Percentiles rank a stretch among this genome's conserved stretches.
Conservation (phyloP, 2,888 invertebrate species). For the Busseola fusca region DNA sequence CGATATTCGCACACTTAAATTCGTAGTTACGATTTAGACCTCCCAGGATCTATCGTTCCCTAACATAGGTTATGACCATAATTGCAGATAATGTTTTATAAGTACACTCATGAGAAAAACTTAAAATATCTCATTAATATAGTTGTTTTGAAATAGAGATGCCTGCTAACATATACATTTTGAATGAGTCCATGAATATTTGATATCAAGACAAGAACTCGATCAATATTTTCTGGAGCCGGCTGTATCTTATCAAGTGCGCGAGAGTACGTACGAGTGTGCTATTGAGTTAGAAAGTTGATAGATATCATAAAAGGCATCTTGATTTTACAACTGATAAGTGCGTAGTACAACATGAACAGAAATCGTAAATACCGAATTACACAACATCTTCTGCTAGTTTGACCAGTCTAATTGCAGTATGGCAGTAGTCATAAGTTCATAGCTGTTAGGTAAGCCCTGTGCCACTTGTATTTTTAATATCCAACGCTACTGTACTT, state of each 20-base stretch:
- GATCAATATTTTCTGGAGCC: constrained; percentile 38
- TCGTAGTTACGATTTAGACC: constrained; percentile 36
- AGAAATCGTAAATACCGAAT: constrained; percentile 44
- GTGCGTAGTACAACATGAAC: constrained; percentile 34
- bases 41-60: constrained; percentile 4
- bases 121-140: not conserved
- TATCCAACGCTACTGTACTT: constrained; percentile 55
- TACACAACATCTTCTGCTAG: constrained; percentile 44
- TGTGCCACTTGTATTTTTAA: constrained; percentile 40
- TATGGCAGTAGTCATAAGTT: constrained; percentile 16
- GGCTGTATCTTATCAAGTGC: constrained; percentile 44
- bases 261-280: constrained; percentile 36
- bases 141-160: constrained; percentile 7
- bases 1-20: constrained; percentile 12
- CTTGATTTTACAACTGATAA: constrained; percentile 51
- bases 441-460: constrained; percentile 38
- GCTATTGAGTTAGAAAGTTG: constrained; percentile 64
- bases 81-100: constrained; percentile 1
- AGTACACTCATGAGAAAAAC: not conserved
- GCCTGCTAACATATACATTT: constrained; percentile 8
- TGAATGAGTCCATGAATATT: constrained; percentile 43
- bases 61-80: constrained; percentile 6
- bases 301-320: constrained; percentile 58
- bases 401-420: constrained; percentile 39
- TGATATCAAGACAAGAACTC: constrained; percentile 36